Percentiles rank a stretch among this genome's conserved stretches.
Conservation (phyloP, 2,797 vertebrate species). For the Ispidina lecontei region DNA sequence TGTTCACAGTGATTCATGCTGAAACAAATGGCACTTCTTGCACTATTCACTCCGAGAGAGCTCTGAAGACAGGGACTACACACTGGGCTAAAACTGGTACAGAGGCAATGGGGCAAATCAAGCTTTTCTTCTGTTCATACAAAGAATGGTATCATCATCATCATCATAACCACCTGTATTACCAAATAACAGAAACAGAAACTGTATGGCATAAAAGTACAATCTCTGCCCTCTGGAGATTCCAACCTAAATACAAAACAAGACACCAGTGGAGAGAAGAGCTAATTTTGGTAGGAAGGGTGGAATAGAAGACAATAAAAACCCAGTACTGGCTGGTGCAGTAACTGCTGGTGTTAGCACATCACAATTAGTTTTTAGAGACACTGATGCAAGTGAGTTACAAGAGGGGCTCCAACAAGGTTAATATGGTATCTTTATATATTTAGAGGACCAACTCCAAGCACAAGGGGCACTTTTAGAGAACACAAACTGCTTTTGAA, state of each 20-base stretch:
- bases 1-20: constrained; percentile 56
- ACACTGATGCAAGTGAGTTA: background rate
- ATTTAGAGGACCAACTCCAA: too few relatives aligned
- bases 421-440: too few relatives aligned
- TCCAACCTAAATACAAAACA: background rate
- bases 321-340: background rate
- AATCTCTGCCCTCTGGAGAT: background rate
- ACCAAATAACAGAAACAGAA: background rate
- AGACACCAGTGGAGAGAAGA: background rate
- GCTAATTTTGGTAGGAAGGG: background rate
- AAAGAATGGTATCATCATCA: too few relatives aligned
- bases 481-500: background rate
- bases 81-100: background rate
- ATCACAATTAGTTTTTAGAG: background rate
- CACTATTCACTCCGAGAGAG: constrained; percentile 22
- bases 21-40: constrained; percentile 52
- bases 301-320: background rate
- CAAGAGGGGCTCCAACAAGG: too few relatives aligned
- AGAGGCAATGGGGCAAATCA: background rate
- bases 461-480: too few relatives aligned
- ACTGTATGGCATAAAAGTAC: background rate
- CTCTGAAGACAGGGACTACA: constrained; percentile 12
- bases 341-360: background rate
- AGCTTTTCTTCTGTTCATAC: background rate
- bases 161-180: background rate